Evolutionary conservation across 2,888 invertebrate genomes (phyloP).

Genomic region (Drosophila rellima): DNA sequence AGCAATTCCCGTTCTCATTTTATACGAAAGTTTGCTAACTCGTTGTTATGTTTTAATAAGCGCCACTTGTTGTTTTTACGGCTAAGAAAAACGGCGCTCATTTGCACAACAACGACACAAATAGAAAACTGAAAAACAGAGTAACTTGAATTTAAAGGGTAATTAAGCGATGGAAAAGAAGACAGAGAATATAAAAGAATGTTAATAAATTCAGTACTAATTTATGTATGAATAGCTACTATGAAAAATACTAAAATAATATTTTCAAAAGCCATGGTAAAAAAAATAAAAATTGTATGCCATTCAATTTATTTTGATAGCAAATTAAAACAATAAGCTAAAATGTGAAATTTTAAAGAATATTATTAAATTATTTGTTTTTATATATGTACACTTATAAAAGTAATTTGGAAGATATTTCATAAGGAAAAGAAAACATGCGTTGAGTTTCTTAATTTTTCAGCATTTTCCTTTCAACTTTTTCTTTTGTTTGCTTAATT

Average conservation of each 20-base stretch:
- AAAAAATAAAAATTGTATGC: too few relatives aligned
- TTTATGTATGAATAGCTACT: too few relatives aligned
- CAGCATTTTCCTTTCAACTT: conserved; percentile 19
- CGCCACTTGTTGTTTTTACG: conserved; percentile 24
- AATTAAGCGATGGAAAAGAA: conserved; percentile 22
- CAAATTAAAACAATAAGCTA: too few relatives aligned
- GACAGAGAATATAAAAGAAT: not conserved
- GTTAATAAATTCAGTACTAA: too few relatives aligned
- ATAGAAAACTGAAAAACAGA: conserved; percentile 5
- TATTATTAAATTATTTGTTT: not conserved
- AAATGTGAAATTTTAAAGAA: too few relatives aligned
- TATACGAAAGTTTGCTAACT: conserved; percentile 38
- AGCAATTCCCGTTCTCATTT: conserved; percentile 21
- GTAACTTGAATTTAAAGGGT: conserved; percentile 18
- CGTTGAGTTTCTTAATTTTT: conserved; percentile 10
- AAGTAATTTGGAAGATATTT: not conserved
- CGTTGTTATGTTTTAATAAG: conserved; percentile 40
- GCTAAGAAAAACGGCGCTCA: not conserved
- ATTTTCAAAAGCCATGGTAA: too few relatives aligned
- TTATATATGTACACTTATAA: not conserved
- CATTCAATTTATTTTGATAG: too few relatives aligned
- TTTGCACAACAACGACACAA: conserved; percentile 10
- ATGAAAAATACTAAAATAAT: too few relatives aligned
- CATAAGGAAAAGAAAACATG: not conserved
- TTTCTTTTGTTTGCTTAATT: conserved; percentile 12